A percentile compares a stretch with the other conserved stretches of the same genome.
These are phyloP conservation scores for Amphibalanus amphitrite DNA, from an alignment of 1,140 invertebrate genomes.

Conservation along the genomic window DNA sequence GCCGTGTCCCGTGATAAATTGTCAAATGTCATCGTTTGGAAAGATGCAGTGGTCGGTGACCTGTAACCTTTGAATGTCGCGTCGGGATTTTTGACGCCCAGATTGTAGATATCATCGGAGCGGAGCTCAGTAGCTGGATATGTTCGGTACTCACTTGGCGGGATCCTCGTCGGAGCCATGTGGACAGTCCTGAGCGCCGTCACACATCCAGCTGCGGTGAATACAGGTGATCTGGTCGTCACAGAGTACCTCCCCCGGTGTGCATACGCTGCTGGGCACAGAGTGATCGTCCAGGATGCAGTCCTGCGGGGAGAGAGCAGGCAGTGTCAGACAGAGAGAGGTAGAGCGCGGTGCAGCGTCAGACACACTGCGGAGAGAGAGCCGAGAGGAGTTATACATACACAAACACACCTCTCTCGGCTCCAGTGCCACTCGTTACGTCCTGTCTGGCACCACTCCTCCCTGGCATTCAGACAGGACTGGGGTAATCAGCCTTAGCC, in stretches of 20 bases:
- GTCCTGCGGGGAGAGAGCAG: background rate
- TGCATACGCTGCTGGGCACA: background rate
- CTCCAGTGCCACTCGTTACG: no score
- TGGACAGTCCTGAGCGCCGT: constrained; percentile 40
- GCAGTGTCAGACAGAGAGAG: background rate
- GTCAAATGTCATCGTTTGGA: no score
- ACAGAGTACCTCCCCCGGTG: constrained; percentile 42
- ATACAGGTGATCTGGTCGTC: constrained; percentile 28
- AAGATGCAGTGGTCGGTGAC: no score
- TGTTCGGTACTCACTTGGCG: constrained; percentile 20
- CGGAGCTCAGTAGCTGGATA: no score
- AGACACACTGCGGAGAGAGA: background rate
- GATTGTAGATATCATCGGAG: no score
- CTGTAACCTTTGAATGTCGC: no score
- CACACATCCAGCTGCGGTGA: constrained; percentile 38
- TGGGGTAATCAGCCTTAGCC: no score
- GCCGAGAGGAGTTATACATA: background rate
- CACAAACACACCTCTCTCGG: background rate
- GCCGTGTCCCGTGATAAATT: no score
- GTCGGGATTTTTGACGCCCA: no score
- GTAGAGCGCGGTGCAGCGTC: no score
- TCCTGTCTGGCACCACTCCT: no score
- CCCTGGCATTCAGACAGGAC: no score
- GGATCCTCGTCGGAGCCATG: constrained; percentile 30
- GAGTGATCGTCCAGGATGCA: background rate